Evolutionary conservation across 2,113 vertebrate genomes (phyloP).

Genomic region (Aspiorhynchus laticeps): DNA sequence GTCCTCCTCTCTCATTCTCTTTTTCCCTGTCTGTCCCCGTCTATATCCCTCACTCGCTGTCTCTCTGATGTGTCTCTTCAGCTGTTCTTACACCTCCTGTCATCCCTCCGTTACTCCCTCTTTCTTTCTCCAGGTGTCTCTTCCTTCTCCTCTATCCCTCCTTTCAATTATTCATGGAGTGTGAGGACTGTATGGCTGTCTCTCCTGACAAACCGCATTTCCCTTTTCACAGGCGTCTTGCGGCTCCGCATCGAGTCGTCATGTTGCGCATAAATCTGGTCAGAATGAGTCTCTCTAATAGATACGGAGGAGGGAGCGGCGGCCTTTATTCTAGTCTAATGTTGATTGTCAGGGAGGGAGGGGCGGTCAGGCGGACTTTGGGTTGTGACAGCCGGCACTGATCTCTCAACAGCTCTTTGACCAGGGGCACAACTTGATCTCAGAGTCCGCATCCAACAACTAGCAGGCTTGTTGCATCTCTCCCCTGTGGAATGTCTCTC

Average conservation of each 20-base stretch:
- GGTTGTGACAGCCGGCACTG: constrained; percentile 19
- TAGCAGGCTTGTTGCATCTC: constrained; percentile 57
- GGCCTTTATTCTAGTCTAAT: constrained; percentile 42
- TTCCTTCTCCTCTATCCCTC: constrained; percentile 52
- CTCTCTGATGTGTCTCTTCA: constrained; percentile 51
- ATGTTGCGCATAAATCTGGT: constrained; percentile 47
- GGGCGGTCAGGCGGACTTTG: constrained; percentile 15
- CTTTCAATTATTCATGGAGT: constrained; percentile 59
- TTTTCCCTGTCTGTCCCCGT: constrained; percentile 29
- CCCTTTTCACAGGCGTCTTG: constrained; percentile 37
- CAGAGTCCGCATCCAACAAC: constrained; percentile 43
- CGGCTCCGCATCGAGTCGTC: constrained; percentile 41
- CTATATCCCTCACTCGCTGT: constrained; percentile 41
- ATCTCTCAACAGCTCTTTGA: constrained; percentile 46
- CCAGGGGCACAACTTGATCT: constrained; percentile 51
- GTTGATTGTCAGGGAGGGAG: constrained; percentile 38
- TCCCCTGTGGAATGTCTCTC: constrained; percentile 54
- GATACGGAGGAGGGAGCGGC: background rate
- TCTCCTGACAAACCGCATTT: constrained; percentile 59
- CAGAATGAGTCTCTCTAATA: constrained; percentile 39
- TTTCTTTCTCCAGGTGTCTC: constrained; percentile 45
- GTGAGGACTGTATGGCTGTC: constrained; percentile 57
- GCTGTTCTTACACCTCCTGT: constrained; percentile 53
- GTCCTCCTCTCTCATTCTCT: constrained; percentile 43
- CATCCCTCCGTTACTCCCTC: constrained; percentile 50